These are phyloP conservation scores for Anoplophora glabripennis DNA, from an alignment of 1,140 invertebrate species.

Conservation along the genomic window DNA sequence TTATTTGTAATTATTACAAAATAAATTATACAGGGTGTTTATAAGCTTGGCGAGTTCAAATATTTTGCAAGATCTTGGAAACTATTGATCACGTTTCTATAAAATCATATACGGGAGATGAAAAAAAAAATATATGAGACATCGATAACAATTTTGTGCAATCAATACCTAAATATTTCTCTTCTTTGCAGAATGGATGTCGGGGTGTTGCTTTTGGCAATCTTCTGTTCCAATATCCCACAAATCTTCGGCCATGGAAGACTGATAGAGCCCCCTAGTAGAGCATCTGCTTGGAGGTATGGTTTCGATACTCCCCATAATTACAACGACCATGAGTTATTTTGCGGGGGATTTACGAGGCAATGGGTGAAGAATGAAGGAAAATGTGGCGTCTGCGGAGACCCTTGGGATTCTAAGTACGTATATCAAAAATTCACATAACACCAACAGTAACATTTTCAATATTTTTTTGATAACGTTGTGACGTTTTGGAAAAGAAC, in stretches of 20 bases:
- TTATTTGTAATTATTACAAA: too few species aligned
- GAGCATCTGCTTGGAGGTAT: slow-evolving; percentile 78
- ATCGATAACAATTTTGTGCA: too few species aligned
- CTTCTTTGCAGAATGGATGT: slow-evolving; percentile 20
- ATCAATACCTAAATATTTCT: too few species aligned
- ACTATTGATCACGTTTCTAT: too few species aligned
- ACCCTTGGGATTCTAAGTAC: slow-evolving; percentile 69
- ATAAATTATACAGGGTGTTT: too few species aligned
- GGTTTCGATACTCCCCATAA: slow-evolving; percentile 73
- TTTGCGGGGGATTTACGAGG: slow-evolving; percentile 80
- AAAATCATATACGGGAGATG: too few species aligned
- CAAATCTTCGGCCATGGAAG: slow-evolving; percentile 72
- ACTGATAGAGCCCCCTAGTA: slow-evolving; percentile 79
- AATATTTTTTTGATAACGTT: too few species aligned
- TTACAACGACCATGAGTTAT: slow-evolving; percentile 88
- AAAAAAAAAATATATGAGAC: too few species aligned
- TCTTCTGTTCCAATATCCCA: neutral
- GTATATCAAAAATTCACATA: slow-evolving; percentile 38
- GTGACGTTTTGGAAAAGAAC: too few species aligned
- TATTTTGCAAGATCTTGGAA: too few species aligned
- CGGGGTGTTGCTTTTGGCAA: slow-evolving; percentile 7
- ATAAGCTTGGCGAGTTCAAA: too few species aligned
- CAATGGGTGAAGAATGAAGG: slow-evolving; percentile 72
- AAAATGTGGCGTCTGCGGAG: slow-evolving; percentile 86
- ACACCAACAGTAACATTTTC: too few species aligned